Conservation (phyloP, 64 coral and sea anemone genomes). For the Stichodactyla mertensii region DNA sequence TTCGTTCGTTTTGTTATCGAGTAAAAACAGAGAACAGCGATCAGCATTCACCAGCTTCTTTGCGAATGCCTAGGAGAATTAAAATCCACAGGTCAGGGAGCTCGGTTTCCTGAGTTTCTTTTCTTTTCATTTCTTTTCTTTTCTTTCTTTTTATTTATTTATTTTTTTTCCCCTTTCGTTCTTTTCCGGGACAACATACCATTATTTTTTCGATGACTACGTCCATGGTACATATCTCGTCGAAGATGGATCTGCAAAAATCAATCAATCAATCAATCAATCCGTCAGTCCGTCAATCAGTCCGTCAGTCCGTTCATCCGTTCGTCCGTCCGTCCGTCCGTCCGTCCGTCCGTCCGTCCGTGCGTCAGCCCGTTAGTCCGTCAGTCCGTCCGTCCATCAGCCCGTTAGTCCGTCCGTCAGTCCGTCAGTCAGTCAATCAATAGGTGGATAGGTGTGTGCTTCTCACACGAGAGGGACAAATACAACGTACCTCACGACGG, state of each 20-base stretch:
- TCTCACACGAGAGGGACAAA: neutral
- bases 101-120: neutral
- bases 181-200: conserved; percentile 29
- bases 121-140: neutral
- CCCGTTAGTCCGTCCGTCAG: no score
- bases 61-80: conserved; percentile 52
- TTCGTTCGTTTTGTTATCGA: conserved; percentile 58
- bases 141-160: neutral
- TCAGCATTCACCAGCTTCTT: conserved; percentile 83
- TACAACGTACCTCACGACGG: conserved; percentile 76
- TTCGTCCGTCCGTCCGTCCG: no score
- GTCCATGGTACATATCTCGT: conserved; percentile 95
- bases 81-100: neutral
- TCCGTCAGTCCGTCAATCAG: no score
- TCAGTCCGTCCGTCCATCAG: no score
- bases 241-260: conserved; percentile 74
- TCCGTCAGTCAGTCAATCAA: neutral
- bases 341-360: no score
- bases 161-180: neutral
- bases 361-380: no score
- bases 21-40: conserved; percentile 75
- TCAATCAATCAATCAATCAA: neutral
- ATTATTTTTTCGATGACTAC: conserved; percentile 95
- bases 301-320: no score
- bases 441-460: neutral